A percentile compares a stretch with the other conserved stretches of the same genome.
phyloP scores from a whole-genome alignment of 2,888 invertebrate genomes.

The Chydorus sphaericus region DNA sequence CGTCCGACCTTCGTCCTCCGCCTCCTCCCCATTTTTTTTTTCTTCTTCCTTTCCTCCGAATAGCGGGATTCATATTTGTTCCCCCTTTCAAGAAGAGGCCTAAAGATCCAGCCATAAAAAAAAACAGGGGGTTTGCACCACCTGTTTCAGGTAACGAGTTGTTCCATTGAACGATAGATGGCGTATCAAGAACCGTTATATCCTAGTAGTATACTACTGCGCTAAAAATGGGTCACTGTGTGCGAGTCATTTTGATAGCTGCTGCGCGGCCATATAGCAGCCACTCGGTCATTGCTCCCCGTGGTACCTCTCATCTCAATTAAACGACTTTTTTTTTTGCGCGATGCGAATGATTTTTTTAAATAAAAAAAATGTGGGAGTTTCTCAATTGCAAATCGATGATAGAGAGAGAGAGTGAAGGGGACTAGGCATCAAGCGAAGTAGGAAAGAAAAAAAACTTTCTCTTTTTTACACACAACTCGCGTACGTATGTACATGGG shows the following conservation, averaged over 20 bases:
- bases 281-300: neutral
- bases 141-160: too few relatives aligned
- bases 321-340: neutral
- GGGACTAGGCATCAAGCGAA: neutral
- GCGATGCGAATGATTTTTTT: neutral
- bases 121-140: too few relatives aligned
- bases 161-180: too few relatives aligned
- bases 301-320: neutral
- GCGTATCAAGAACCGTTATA: too few relatives aligned
- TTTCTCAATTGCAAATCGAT: neutral
- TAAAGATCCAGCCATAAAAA: too few relatives aligned
- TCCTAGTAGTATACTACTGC: too few relatives aligned
- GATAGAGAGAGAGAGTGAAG: neutral
- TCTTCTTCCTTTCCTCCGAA: neutral
- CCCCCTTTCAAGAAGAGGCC: too few relatives aligned
- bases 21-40: neutral
- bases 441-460: neutral
- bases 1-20: conserved; percentile 1
- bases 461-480: neutral
- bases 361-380: neutral
- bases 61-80: conserved; percentile 8
- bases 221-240: conserved; percentile 8
- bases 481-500: too few relatives aligned
- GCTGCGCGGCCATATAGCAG: too few relatives aligned
- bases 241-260: too few relatives aligned